Base-by-base conservation (phyloP, 2,113 vertebrate species). In the Platysteira castanea region DNA sequence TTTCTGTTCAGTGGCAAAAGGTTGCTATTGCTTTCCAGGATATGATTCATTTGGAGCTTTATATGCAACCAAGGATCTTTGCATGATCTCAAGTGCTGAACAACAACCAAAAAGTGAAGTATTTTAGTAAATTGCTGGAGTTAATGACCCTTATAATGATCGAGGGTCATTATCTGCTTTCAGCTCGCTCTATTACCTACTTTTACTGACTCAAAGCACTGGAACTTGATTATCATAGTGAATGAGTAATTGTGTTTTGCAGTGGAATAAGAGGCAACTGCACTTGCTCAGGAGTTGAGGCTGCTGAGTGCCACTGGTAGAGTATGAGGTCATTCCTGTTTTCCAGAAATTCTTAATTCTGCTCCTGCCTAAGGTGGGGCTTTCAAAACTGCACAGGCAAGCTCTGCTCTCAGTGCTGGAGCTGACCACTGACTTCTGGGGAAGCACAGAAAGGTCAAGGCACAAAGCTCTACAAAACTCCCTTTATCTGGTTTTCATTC, bases 91-190 rank as follows among this genome's bases (percentile, higher is more conserved):
- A 80, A 74, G n/a, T 59, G 37, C 39, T 75, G 57, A 89, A 81
- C 37, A 80, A 67, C 52, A 86, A 90, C 41, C 14, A 41, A 69
- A 76, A 83, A 86, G 19, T 81, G 73, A 75, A 82, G 22, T 84
- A 82, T 84, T 91, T 79, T 56, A 91, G 44, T 71, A 84, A 92
- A 79, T 89, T 89, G 37, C 42, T 74, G 63, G 84, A 84, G 74
- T 89, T 96, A 90, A 90, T 90, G 87, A 90, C 87, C 87, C 87
- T 90, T 50, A 28, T 70, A 67, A 63, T 84, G 87, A 84, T 90
- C 35, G 31, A 84, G 61, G 69, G 57, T 84, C n/a, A 39, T 91
- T 90, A 71, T 56, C 47, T 89, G 47, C 86, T 82, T 81, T 86
- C 80, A 84, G 37, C 75, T 85, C 53, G 15, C 24, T 85, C 74